Evolutionary conservation across 1,140 invertebrate genomes (phyloP), one percentile per base, ranked within the genome.

Genomic region (Fopius arisanus): DNA sequence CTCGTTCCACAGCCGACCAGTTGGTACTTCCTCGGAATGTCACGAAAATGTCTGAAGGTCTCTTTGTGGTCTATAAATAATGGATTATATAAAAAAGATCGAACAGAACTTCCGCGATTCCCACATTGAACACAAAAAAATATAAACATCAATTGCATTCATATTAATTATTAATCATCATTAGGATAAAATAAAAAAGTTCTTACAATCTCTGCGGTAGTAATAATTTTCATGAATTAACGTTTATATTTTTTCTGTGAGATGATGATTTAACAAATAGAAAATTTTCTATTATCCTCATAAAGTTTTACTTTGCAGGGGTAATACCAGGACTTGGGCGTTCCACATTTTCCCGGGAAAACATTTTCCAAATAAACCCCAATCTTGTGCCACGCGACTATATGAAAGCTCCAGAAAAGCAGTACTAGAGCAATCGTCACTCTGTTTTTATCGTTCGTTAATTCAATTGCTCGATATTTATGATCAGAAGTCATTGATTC

Each of bases 281-380:
- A 31, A 4, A 4, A 7, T 4, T 31, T 31, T 4, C 7, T 31
- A 4, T 31, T 31, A 31, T 31, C 3, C 29, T 31, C 3, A 31
- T 3, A 4, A 31, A 31, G 29, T 4, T 66, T 73, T 74, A 75
- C 74, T 59, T 78, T 73, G 31, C 63, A 79, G 37, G 70, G 72
- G 62, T 79, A 80, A 12, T 77, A 78, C 71, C 72, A 79, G 6
- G 77, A 62, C 28, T 78, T 78, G 9, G 63, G 73, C 14, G 70
- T 74, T 16, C 78, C 75, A 43, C 70, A 79, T 77, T 77, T 75
- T 10, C 78, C 79, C 9, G 78, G 75, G 14, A 73, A 70, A 16
- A 80, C 37, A 70, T 78, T 78, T 43, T 80, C 78, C n/a, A 78
- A 68, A 43, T 80, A 80, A 40, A 80, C 31, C 1, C 78, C 72